phyloP scores from a whole-genome alignment of 2,113 vertebrate species.

The Brachionichthys hirsutus region DNA sequence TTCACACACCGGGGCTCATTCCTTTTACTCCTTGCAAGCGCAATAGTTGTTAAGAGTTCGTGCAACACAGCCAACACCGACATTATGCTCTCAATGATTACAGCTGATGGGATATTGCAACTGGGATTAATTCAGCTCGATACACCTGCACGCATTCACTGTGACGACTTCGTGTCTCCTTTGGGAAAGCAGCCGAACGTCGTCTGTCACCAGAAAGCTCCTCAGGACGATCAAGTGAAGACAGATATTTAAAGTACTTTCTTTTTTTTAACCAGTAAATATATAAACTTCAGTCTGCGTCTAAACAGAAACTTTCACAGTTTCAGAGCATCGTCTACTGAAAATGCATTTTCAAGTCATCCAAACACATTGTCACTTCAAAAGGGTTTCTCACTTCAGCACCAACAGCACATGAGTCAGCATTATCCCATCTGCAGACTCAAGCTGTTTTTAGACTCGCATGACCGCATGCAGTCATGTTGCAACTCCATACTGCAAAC shows the following conservation, averaged over 20 bases:
- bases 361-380: slow-evolving; percentile 9
- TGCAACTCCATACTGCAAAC: slow-evolving; percentile 1
- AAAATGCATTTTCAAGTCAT: slow-evolving; percentile 9
- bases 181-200: too few species aligned
- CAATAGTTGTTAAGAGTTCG: slow-evolving; percentile 23
- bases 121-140: too few species aligned
- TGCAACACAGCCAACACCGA: slow-evolving; percentile 15
- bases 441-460: slow-evolving; percentile 43
- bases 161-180: too few species aligned
- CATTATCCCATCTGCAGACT: slow-evolving; percentile 38
- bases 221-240: too few species aligned
- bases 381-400: slow-evolving; percentile 27
- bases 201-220: too few species aligned
- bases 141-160: too few species aligned
- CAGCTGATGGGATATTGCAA: too few species aligned
- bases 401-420: slow-evolving; percentile 41
- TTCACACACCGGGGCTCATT: slow-evolving; percentile 25
- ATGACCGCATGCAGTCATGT: slow-evolving; percentile 6
- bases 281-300: background rate
- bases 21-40: slow-evolving; percentile 14
- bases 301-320: slow-evolving; percentile 1
- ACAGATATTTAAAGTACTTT: too few species aligned
- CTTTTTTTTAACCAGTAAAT: too few species aligned
- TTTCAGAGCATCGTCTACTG: background rate
- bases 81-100: slow-evolving; percentile 18